A percentile compares a stretch with the other conserved stretches of the same genome.
These are phyloP conservation scores for Drosophila sordidula DNA, from an alignment of 2,888 invertebrate genomes.

Conservation along the genomic window DNA sequence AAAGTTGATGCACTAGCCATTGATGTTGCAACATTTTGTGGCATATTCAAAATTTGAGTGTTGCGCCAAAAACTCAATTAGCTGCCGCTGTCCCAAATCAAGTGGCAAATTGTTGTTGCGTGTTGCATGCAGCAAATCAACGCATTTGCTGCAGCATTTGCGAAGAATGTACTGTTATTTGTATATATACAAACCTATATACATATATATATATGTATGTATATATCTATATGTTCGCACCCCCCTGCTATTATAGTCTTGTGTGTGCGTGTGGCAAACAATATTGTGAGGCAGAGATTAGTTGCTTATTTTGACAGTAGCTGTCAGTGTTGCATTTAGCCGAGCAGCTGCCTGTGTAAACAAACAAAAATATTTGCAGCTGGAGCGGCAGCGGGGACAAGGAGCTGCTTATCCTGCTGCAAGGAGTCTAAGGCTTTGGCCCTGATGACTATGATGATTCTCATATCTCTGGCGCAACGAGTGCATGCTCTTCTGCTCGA, in stretches of 20 bases:
- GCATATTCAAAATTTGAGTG: background rate
- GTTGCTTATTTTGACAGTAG: constrained; percentile 77
- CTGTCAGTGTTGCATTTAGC: constrained; percentile 76
- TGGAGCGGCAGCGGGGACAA: constrained; percentile 25
- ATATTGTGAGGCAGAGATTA: constrained; percentile 69
- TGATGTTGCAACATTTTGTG: constrained; percentile 23
- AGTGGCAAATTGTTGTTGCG: constrained; percentile 31
- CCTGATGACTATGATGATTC: constrained; percentile 67
- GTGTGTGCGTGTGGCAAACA: constrained; percentile 49
- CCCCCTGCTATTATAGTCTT: background rate
- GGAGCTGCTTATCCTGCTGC: constrained; percentile 33
- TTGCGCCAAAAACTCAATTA: constrained; percentile 32
- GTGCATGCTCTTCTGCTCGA: constrained; percentile 73
- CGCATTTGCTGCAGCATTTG: constrained; percentile 13
- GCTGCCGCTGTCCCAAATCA: constrained; percentile 32
- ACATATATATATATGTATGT: background rate
- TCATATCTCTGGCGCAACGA: constrained; percentile 67
- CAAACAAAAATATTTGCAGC: constrained; percentile 62
- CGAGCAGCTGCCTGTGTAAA: constrained; percentile 50
- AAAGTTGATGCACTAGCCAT: background rate
- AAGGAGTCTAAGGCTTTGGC: constrained; percentile 19
- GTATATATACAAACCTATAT: background rate
- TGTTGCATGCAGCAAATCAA: constrained; percentile 5
- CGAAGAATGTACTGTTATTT: constrained; percentile 6
- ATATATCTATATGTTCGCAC: background rate